These are phyloP conservation scores for Ricordea florida DNA, from an alignment of 92 coral and sea anemone genomes.

Conservation along the genomic window DNA sequence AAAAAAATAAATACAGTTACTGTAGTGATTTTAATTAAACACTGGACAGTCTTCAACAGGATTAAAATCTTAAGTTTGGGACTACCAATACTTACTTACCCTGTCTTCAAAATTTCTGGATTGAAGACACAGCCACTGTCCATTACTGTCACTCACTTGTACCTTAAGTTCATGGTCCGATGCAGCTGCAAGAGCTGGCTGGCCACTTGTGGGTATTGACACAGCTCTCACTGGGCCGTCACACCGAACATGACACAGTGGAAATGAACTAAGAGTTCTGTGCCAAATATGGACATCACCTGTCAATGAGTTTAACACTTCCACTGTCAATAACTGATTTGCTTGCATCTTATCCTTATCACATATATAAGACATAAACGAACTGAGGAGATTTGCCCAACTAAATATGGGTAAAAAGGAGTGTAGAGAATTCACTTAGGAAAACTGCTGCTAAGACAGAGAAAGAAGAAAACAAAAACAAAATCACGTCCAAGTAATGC, in stretches of 20 bases:
- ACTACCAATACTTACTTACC: conserved; percentile 31
- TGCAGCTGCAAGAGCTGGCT: conserved; percentile 49
- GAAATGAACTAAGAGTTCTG: conserved; percentile 57
- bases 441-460: too few relatives aligned
- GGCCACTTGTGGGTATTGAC: conserved; percentile 60
- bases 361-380: too few relatives aligned
- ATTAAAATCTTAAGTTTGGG: too few relatives aligned
- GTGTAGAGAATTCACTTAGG: background rate
- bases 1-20: too few relatives aligned
- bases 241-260: conserved; percentile 59
- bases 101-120: conserved; percentile 68
- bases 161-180: conserved; percentile 72
- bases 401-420: too few relatives aligned
- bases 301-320: background rate
- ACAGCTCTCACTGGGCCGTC: conserved; percentile 77
- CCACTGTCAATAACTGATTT: background rate
- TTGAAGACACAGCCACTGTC: conserved; percentile 74
- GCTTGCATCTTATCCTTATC: background rate
- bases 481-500: too few relatives aligned
- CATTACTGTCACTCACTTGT: conserved; percentile 65
- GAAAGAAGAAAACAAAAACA: too few relatives aligned
- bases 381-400: too few relatives aligned
- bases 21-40: too few relatives aligned
- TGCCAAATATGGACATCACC: conserved; percentile 86
- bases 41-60: too few relatives aligned